Evolutionary conservation across 2,797 vertebrate genomes (phyloP).

Genomic region (Pseudomugil gertrudae): DNA sequence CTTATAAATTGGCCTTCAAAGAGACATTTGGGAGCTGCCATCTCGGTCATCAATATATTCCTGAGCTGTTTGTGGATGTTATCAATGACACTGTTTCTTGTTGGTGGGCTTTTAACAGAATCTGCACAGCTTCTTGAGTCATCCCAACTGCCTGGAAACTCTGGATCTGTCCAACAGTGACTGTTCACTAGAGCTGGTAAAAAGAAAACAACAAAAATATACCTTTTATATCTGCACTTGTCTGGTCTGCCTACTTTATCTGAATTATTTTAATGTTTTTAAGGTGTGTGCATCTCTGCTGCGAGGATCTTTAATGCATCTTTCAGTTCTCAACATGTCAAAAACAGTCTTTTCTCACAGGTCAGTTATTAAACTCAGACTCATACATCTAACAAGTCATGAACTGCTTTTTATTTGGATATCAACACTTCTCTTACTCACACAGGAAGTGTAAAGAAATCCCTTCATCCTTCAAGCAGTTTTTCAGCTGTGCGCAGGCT

Average conservation of each 20-base stretch:
- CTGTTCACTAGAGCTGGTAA: slow-evolving; percentile 91
- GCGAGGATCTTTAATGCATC: slow-evolving; percentile 89
- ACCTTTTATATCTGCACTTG: neutral
- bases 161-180: slow-evolving; percentile 94
- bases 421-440: neutral
- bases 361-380: slow-evolving; percentile 66
- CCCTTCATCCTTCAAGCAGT: slow-evolving; percentile 91
- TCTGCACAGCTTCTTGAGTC: slow-evolving; percentile 92
- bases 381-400: neutral
- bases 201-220: slow-evolving; percentile 1
- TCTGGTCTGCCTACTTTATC: fast-evolving
- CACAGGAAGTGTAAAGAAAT: slow-evolving; percentile 92
- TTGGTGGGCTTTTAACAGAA: slow-evolving; percentile 73
- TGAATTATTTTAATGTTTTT: neutral
- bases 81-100: fast-evolving
- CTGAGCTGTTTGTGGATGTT: neutral
- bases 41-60: neutral
- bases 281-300: slow-evolving; percentile 91
- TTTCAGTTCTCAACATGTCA: slow-evolving; percentile 90
- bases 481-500: slow-evolving; percentile 90
- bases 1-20: too few relatives aligned
- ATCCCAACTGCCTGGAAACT: slow-evolving; percentile 87
- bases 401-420: neutral
- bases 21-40: too few relatives aligned
- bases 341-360: slow-evolving; percentile 91